Percentiles rank a stretch among this genome's conserved stretches.
Evolutionary conservation across 2,113 vertebrate genomes (phyloP).

Genomic region (western clawed frog (Xenopus tropicalis)): DNA sequence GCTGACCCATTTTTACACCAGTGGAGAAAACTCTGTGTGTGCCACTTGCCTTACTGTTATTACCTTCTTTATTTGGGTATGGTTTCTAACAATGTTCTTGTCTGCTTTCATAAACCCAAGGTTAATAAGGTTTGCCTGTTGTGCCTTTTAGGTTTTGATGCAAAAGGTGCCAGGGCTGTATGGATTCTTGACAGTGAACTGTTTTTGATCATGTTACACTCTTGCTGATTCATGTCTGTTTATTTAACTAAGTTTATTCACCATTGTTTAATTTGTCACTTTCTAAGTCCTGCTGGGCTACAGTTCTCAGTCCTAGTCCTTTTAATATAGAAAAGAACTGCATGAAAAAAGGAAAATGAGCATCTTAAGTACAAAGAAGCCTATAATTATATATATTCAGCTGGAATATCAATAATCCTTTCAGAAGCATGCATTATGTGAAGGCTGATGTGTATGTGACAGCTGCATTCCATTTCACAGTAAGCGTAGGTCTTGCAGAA

Average conservation of each 20-base stretch:
- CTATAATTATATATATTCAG: conserved; percentile 30
- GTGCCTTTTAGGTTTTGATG: neutral
- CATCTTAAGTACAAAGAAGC: conserved; percentile 4
- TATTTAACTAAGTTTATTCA: conserved; percentile 14
- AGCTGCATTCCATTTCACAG: conserved; percentile 24
- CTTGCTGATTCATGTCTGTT: conserved; percentile 12
- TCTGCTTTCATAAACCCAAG: neutral
- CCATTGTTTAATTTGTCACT: conserved; percentile 8
- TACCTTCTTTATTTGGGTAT: neutral
- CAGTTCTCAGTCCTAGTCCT: neutral
- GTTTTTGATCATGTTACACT: conserved; percentile 1
- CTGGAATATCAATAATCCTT: conserved; percentile 24
- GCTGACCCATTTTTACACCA: too few relatives aligned
- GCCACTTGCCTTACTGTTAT: too few relatives aligned
- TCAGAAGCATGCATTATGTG: conserved; percentile 22
- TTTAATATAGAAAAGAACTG: conserved; percentile 19
- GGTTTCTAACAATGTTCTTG: neutral
- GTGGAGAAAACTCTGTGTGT: too few relatives aligned
- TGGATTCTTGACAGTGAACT: neutral
- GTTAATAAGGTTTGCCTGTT: neutral
- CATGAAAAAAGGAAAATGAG: conserved; percentile 13
- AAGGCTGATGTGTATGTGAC: conserved; percentile 22
- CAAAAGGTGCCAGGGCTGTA: too few relatives aligned
- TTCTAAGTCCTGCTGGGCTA: conserved; percentile 1
- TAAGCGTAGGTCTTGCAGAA: conserved; percentile 29